A percentile compares a stretch with the other conserved stretches of the same genome.
Evolutionary conservation across 2,888 invertebrate species (phyloP).

Genomic region (Cataglyphis cursor): DNA sequence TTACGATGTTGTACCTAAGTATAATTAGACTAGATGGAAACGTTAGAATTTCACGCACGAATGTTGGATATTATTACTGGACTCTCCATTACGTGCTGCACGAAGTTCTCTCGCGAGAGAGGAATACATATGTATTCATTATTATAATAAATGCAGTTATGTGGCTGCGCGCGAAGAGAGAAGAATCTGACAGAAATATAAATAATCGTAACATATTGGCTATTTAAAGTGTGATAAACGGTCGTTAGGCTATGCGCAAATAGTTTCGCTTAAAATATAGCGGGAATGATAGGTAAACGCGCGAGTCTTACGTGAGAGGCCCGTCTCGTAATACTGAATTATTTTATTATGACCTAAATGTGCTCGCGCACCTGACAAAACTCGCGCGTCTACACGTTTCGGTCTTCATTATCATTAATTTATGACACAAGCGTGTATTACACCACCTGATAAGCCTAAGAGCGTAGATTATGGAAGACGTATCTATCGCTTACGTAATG

Average conservation of each 20-base stretch:
- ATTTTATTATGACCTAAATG: constrained; percentile 29
- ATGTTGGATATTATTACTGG: constrained; percentile 43
- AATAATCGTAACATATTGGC: constrained; percentile 36
- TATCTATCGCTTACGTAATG: constrained; percentile 63
- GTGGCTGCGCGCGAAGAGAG: not conserved
- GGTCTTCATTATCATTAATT: constrained; percentile 70
- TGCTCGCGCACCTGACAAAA: constrained; percentile 24
- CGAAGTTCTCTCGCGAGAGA: constrained; percentile 23
- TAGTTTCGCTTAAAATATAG: constrained; percentile 40
- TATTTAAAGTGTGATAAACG: constrained; percentile 39
- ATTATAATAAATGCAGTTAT: constrained; percentile 18
- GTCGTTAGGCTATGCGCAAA: constrained; percentile 26
- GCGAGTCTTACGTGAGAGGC: constrained; percentile 24
- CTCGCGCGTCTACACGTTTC: constrained; percentile 34
- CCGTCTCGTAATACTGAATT: constrained; percentile 40
- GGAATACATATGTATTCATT: constrained; percentile 9
- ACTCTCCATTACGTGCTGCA: constrained; percentile 5
- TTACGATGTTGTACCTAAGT: constrained; percentile 5
- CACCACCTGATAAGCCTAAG: constrained; percentile 67
- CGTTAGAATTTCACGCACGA: not conserved
- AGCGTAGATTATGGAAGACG: constrained; percentile 61
- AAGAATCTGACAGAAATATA: constrained; percentile 17
- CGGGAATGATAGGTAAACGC: constrained; percentile 25
- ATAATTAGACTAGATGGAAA: not conserved
- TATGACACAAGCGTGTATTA: constrained; percentile 64